Base-by-base conservation (phyloP, 1,140 invertebrate genomes). In the Drosophila punjabiensis region DNA sequence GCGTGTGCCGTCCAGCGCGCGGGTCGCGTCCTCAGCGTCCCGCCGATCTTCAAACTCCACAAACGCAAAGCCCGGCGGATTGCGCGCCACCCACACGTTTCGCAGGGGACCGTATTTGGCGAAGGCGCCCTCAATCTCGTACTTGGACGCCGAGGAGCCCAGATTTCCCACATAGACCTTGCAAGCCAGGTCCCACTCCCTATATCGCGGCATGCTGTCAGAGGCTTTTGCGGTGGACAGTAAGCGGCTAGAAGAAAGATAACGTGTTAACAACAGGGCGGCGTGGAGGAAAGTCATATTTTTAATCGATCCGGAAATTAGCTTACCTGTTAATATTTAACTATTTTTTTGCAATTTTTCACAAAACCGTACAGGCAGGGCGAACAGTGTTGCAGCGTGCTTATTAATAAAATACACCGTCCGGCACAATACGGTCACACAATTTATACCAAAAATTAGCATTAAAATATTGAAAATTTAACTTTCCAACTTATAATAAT, bases 101-200 rank as follows among this genome's bases (percentile, higher is more conserved):
- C 97, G 95, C 67, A 99, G 94, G 18, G 97, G 97, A 1, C 99
- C 99, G 94, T 98, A 99, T 94, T 98, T 98, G 65, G 96, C 96
- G 92, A 99, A 99, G 24, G 97, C 96, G 90, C 96, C 96, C 93
- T 98, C 97, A 74, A 98, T 97, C 94, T 98, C 97, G 93, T 97
- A 96, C 94, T 98, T 98, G 60, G 97, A 98, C 5, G 97, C 97
- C 87, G 97, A 97, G 52, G 96, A 97, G 8, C 97, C 97, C 39
- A 99, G 94, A 94, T 99, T 99, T 18, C 99, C 99, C 16, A 99
- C 98, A 93, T 99, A 99, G 1, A 99, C 98, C 94, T 99, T 99
- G 93, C 98, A 99, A 16, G 98, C 97, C 43, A 98, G 94, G 92
- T 98, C 97, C 97, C 98, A 98, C 93, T 98, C 97, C 66, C 97